Base-by-base conservation (phyloP, 2,888 invertebrate species). In the Sinopyrophorus schimmeli region DNA sequence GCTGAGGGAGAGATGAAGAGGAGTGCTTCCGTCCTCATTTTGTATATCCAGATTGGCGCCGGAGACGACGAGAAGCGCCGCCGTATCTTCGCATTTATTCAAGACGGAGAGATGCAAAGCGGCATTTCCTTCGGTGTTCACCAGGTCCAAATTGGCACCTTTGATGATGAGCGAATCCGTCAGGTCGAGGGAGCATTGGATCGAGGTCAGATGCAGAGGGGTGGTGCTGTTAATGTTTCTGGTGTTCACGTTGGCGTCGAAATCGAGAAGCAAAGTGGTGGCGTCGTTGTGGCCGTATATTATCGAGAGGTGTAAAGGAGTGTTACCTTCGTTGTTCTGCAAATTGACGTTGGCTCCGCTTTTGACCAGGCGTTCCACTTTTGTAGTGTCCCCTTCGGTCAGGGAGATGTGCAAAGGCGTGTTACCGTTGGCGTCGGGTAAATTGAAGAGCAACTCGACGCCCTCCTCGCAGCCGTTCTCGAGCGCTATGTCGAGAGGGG, bases 231-330 rank as follows among this genome's bases (percentile, higher is more conserved):
- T 11, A 1, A 3, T 3, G 11, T 34, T 17, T n/a, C 2, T 3
- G n/a, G 11, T 2, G 11, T 34, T 34, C 5, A 20, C 18, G 10
- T 17, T 4, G 3, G 34, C 34, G 3, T 11, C 20, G 1, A 2
- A 11, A 5, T 1, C 5, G n/a, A n/a, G n/a, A n/a, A n/a, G n/a
- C n/a, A n/a, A n/a, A n/a, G n/a, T n/a, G n/a, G n/a, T n/a, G n/a
- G n/a, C n/a, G n/a, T n/a, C n/a, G n/a, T n/a, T n/a, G n/a, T n/a
- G n/a, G n/a, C n/a, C n/a, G n/a, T n/a, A n/a, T 6, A 5, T n/a
- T 12, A 14, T 18, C 1, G 28, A 18, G 3, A 39, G 4, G 12
- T 39, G 39, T n/a, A 39, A 14, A 3, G 39, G 28, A 17, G 39
- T 27, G 7, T 27, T 11, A 12, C 27, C 27, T 9, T 16, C 20